A percentile compares a stretch with the other conserved stretches of the same genome.
Conservation (phyloP, 2,797 vertebrate genomes). For the Kryptolebias ocellatus region DNA sequence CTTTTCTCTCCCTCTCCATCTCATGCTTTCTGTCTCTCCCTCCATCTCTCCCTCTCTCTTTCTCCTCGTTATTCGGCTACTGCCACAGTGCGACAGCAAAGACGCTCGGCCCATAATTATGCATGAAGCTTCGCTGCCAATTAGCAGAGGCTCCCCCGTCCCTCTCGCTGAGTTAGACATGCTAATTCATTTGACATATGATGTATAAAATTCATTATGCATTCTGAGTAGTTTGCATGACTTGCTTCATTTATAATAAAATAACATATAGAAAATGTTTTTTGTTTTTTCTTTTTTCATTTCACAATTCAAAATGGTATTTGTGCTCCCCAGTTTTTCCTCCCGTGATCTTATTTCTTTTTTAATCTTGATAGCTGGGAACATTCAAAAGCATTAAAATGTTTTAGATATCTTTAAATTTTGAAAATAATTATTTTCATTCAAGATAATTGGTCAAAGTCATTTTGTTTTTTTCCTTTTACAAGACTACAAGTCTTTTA, state of each 20-base stretch:
- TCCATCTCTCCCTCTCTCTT: slow-evolving; percentile 52
- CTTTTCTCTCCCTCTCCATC: slow-evolving; percentile 48
- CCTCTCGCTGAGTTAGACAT: slow-evolving; percentile 86
- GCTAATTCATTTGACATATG: slow-evolving; percentile 87
- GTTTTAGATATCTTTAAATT: slow-evolving; percentile 18
- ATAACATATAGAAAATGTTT: slow-evolving; percentile 68
- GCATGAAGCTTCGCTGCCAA: slow-evolving; percentile 86
- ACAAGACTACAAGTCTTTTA: slow-evolving; percentile 6
- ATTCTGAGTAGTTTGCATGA: slow-evolving; percentile 86
- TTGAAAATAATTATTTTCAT: slow-evolving; percentile 18
- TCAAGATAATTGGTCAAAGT: slow-evolving; percentile 8
- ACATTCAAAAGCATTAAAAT: slow-evolving; percentile 21
- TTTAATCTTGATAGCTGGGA: slow-evolving; percentile 1
- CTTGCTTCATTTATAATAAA: slow-evolving; percentile 83
- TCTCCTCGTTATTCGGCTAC: slow-evolving; percentile 80
- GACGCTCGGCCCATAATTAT: slow-evolving; percentile 85
- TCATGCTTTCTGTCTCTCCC: slow-evolving; percentile 39
- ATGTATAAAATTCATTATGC: slow-evolving; percentile 89
- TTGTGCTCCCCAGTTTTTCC: slow-evolving; percentile 16
- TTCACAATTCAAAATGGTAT: slow-evolving; percentile 52
- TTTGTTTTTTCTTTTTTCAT: slow-evolving; percentile 18
- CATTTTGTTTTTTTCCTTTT: slow-evolving; percentile 21
- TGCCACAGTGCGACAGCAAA: slow-evolving; percentile 78
- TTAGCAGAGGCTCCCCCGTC: slow-evolving; percentile 86
- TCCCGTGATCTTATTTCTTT: slow-evolving; percentile 29